These are phyloP conservation scores for Stigmatopora nigra DNA, from an alignment of 2,113 vertebrate genomes.

Conservation along the genomic window DNA sequence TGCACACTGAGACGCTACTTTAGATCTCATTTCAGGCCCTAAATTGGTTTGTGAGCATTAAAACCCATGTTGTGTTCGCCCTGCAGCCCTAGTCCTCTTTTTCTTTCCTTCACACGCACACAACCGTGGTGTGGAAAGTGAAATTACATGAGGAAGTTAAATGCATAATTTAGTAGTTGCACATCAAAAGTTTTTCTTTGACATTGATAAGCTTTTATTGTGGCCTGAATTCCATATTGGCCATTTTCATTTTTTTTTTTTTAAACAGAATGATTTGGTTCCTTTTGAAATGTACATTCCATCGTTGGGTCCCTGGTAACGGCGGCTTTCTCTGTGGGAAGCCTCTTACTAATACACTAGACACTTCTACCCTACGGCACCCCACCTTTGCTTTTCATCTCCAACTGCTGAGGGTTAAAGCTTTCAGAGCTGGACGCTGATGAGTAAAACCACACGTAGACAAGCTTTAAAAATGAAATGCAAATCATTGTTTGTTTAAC, in stretches of 20 bases:
- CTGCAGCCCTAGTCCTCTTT: conserved; percentile 21
- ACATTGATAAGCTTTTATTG: conserved; percentile 52
- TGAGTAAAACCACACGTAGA: conserved; percentile 29
- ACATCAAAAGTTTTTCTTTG: conserved; percentile 47
- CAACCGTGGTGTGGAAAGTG: conserved; percentile 26
- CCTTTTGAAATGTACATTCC: conserved; percentile 52
- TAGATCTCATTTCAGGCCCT: conserved; percentile 66
- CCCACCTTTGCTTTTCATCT: conserved; percentile 45
- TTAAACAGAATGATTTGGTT: conserved; percentile 35
- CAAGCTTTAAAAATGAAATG: conserved; percentile 40
- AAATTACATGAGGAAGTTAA: conserved; percentile 55
- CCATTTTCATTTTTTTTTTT: conserved; percentile 16
- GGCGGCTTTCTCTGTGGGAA: conserved; percentile 51
- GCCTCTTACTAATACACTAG: conserved; percentile 32
- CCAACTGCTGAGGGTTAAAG: conserved; percentile 35
- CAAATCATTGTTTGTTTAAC: conserved; percentile 6
- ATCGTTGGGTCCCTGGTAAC: conserved; percentile 58
- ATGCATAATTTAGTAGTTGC: conserved; percentile 43
- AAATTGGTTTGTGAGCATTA: conserved; percentile 67
- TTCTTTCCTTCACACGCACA: conserved; percentile 2
- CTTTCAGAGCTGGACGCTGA: conserved; percentile 28
- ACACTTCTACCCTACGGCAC: conserved; percentile 23
- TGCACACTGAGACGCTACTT: conserved; percentile 50
- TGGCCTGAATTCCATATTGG: conserved; percentile 26
- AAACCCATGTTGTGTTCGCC: conserved; percentile 55